phyloP scores from a whole-genome alignment of 2,113 vertebrate species.

The Gallinago media region DNA sequence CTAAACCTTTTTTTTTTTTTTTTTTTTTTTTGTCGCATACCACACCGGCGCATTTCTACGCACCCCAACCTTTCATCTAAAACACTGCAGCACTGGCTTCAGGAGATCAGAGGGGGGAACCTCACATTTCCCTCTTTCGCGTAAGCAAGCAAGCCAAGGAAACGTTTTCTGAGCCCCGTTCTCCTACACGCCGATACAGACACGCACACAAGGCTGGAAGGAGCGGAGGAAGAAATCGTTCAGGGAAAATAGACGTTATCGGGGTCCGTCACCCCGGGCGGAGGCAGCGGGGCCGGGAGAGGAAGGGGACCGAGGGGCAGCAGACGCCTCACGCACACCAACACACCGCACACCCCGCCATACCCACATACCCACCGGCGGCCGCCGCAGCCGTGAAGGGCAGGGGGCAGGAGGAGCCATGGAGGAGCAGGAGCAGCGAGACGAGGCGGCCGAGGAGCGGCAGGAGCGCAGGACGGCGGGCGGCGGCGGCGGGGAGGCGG shows the following conservation, averaged over 20 bases:
- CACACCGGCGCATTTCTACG: background rate
- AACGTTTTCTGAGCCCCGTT: background rate
- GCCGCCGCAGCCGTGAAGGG: conserved; percentile 56
- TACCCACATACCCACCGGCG: conserved; percentile 79
- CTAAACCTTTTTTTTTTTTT: background rate
- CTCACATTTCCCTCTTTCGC: background rate
- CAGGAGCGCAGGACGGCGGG: conserved; percentile 1
- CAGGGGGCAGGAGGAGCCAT: conserved; percentile 53
- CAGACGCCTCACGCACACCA: background rate
- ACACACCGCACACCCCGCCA: background rate
- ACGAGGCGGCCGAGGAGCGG: conserved; percentile 51
- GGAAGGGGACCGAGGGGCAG: background rate
- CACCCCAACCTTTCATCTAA: background rate
- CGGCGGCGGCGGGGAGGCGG: background rate
- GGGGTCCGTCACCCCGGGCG: background rate
- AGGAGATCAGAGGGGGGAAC: background rate
- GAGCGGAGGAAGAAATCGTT: background rate
- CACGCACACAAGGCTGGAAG: background rate
- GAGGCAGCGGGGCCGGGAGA: background rate
- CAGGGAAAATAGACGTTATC: background rate
- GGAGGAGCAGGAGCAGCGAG: conserved; percentile 70
- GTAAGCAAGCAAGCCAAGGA: background rate
- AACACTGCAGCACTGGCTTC: conserved; percentile 12
- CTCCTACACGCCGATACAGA: background rate
- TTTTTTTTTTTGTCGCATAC: conserved; percentile 17